Base-by-base conservation (phyloP, 2,113 vertebrate genomes). In the Nyctereutes procyonoides region DNA sequence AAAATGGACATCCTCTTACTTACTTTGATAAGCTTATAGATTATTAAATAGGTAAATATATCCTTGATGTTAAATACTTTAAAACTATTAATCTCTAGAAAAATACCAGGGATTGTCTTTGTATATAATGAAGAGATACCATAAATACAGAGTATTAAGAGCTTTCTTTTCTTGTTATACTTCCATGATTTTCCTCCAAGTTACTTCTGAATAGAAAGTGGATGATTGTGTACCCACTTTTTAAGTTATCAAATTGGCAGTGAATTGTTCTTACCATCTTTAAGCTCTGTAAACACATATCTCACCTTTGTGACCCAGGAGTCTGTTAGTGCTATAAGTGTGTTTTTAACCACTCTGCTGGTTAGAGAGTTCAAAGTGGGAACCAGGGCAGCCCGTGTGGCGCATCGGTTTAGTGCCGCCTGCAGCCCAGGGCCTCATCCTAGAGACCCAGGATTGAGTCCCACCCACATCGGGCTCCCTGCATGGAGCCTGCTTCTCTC, bases 151-250 rank as follows among this genome's bases (percentile, higher is more conserved):
- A 10, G 5, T 77, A 55, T 58, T 82, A 69, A 58, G 24, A 79
- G 24, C 24, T 83, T 51, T 20, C 17, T 80, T 80, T 83, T 74
- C 20, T 35, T 26, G 9, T 90, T 89, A 26, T 22, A 8, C 15
- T 81, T 71, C 20, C 3, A 38, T 63, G 43, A 56, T 87, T 95
- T 55, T 79, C 43, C 48, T 81, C 56, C 15, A 71, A 93, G 35
- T 35, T 9, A 32, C 55, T 62, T 94, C 30, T 95, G 88, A 93
- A 86, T 87, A 90, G 65, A 55, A 92, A 96, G 76, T 51, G 30
- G 12, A 69, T 86, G 28, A 65, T 7, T 38, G 24, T 30, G 3
- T 35, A 67, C 5, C 16, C 32, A 43, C 6, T 60, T 95, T 90
- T 69, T 86, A 73, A 85, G 35, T 92, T 77, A 81, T 30, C n/a